phyloP scores from a whole-genome alignment of 2,797 vertebrate species.

The Platyrinchus mystaceus region DNA sequence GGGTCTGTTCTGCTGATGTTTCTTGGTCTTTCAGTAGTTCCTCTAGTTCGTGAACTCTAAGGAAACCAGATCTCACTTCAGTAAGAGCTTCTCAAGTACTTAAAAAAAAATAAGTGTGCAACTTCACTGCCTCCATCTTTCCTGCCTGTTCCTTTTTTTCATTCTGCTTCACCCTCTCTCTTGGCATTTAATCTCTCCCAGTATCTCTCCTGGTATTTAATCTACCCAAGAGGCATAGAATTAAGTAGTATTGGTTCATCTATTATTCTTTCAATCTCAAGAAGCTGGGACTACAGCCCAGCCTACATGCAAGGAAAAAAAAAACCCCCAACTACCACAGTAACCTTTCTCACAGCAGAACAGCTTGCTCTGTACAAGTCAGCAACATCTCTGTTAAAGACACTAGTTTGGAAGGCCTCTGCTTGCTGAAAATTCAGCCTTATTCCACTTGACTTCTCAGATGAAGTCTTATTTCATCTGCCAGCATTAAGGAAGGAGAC shows the following conservation, averaged over 20 bases:
- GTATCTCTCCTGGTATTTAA: neutral
- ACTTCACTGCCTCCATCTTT: neutral
- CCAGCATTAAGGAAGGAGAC: neutral
- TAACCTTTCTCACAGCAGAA: neutral
- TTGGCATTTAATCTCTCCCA: neutral
- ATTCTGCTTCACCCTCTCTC: neutral
- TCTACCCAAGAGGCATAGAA: neutral
- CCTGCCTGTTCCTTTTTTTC: neutral
- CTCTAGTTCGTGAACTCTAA: slow-evolving; percentile 92
- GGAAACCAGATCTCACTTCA: neutral
- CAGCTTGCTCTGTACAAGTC: neutral
- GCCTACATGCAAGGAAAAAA: neutral
- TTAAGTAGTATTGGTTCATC: neutral
- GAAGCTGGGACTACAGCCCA: neutral
- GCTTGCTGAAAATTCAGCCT: neutral
- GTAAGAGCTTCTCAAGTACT: neutral
- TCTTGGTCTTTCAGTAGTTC: slow-evolving; percentile 97
- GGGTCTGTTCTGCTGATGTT: slow-evolving; percentile 82
- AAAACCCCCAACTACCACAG: neutral
- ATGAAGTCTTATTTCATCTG: neutral
- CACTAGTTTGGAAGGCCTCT: neutral
- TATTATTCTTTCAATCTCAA: neutral
- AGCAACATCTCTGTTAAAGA: neutral
- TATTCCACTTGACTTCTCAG: neutral
- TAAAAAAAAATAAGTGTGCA: neutral